These are phyloP conservation scores for Tapirus indicus DNA, from an alignment of 2,797 vertebrate genomes.

Conservation along the genomic window DNA sequence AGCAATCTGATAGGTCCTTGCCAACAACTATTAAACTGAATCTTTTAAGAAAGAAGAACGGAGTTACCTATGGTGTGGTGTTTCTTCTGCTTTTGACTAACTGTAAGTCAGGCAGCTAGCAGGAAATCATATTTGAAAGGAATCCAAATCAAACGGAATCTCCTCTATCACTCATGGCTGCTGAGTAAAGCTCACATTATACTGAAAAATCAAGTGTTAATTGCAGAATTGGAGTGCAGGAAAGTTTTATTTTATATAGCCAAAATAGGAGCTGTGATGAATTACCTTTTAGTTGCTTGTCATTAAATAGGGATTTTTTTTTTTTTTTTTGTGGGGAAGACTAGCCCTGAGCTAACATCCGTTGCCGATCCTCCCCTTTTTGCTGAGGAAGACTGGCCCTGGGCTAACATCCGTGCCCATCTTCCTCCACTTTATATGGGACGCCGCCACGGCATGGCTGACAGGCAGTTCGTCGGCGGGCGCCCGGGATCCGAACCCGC, in stretches of 20 bases:
- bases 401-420: too few species aligned
- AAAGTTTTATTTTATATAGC: slow-evolving; percentile 38
- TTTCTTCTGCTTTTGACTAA: slow-evolving; percentile 42
- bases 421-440: too few species aligned
- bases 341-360: too few species aligned
- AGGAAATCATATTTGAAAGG: slow-evolving; percentile 45
- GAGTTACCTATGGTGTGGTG: not conserved
- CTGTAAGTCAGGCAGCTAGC: not conserved
- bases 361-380: too few species aligned
- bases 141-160: slow-evolving; percentile 40
- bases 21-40: not conserved
- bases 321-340: too few species aligned
- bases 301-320: not conserved
- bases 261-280: not conserved
- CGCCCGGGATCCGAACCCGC: too few species aligned
- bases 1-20: slow-evolving; percentile 17
- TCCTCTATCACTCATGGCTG: not conserved
- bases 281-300: slow-evolving; percentile 4
- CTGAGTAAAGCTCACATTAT: slow-evolving; percentile 3
- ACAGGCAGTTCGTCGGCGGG: too few species aligned
- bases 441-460: too few species aligned
- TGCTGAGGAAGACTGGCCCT: too few species aligned
- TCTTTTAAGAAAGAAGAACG: slow-evolving; percentile 44
- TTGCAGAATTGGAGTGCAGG: slow-evolving; percentile 2
- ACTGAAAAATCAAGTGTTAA: not conserved